phyloP scores from a whole-genome alignment of 1,140 invertebrate species.

The Nomia melanderi region DNA sequence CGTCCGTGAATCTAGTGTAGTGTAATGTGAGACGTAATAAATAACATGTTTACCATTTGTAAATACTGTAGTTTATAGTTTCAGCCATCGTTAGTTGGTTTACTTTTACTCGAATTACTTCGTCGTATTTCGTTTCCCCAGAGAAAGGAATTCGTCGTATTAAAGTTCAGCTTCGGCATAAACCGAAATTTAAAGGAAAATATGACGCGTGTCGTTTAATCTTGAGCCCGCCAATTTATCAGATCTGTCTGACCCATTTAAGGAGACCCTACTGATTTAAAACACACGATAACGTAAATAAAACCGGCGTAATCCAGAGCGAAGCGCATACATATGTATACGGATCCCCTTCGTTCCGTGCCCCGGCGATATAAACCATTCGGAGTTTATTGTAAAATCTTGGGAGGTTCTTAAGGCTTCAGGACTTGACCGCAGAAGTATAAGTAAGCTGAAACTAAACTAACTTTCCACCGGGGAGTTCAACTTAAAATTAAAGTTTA shows the following conservation, averaged over 20 bases:
- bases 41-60: no score
- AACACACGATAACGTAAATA: background rate
- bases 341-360: conserved; percentile 3
- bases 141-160: no score
- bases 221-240: no score
- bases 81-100: no score
- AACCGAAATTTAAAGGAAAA: no score
- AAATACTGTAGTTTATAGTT: no score
- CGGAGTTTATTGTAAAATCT: conserved; percentile 64
- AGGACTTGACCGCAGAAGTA: conserved; percentile 61
- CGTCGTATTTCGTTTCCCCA: no score
- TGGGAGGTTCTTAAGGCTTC: conserved; percentile 61
- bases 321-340: background rate
- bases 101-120: no score
- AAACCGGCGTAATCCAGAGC: background rate
- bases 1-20: no score
- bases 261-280: background rate
- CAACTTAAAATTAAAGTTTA: conserved; percentile 74
- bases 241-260: background rate
- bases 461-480: conserved; percentile 57
- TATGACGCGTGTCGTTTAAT: no score
- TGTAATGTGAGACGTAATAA: no score
- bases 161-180: no score
- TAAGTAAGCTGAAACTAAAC: conserved; percentile 67
- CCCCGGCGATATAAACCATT: conserved; percentile 55